Percentiles rank a stretch among this genome's conserved stretches.
Evolutionary conservation across 2,888 invertebrate genomes (phyloP).

Genomic region (Punctoribates punctum): DNA sequence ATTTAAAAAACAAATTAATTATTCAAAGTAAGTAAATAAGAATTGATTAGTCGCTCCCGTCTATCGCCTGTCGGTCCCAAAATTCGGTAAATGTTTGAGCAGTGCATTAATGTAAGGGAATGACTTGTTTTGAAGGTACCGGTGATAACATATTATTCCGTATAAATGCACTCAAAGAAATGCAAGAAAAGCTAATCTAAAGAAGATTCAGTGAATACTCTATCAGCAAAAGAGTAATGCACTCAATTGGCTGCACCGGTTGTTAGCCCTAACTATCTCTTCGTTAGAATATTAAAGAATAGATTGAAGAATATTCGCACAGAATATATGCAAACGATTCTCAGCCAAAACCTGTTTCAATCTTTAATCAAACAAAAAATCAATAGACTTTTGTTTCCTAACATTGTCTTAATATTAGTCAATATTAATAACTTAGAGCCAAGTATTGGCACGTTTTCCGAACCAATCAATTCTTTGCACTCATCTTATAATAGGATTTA

Average conservation of each 20-base stretch:
- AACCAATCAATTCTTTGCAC: not conserved
- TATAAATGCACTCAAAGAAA: conserved; percentile 16
- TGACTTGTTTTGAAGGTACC: conserved; percentile 1
- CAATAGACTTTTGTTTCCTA: no score
- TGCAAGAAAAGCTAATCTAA: conserved; percentile 31
- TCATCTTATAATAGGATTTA: not conserved
- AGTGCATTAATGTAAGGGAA: not conserved
- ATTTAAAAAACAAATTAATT: no score
- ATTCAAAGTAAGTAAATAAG: no score
- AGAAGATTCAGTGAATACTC: conserved; percentile 1
- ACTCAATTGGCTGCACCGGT: not conserved
- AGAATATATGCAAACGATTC: no score
- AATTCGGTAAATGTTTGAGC: no score
- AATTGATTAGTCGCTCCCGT: no score
- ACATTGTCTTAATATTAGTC: not conserved
- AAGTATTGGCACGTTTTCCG: not conserved
- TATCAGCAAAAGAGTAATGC: conserved; percentile 24
- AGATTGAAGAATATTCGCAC: not conserved
- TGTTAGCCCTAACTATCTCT: conserved; percentile 16
- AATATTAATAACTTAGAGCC: conserved; percentile 11
- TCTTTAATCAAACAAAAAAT: no score
- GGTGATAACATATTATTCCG: conserved; percentile 24
- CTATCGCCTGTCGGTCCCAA: no score
- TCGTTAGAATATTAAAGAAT: not conserved
- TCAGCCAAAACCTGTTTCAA: no score